A percentile compares a stretch with the other conserved stretches of the same genome.
These are phyloP conservation scores for Drosophila saltans DNA, from an alignment of 1,140 invertebrate species.

Conservation along the genomic window DNA sequence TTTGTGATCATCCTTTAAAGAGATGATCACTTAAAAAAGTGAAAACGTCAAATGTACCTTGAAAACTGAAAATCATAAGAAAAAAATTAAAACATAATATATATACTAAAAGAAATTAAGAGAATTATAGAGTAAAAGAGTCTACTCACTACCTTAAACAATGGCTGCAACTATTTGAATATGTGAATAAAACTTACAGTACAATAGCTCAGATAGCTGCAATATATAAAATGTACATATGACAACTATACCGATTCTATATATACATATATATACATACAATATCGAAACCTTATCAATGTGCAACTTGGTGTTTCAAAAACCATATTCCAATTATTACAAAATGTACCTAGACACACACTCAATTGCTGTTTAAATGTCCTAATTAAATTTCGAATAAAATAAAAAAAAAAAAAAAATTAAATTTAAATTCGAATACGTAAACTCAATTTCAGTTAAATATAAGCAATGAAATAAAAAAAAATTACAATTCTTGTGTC, in stretches of 20 bases:
- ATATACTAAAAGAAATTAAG: slow-evolving; percentile 21
- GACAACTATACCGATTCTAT: neutral
- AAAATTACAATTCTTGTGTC: slow-evolving; percentile 46
- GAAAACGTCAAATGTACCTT: slow-evolving; percentile 72
- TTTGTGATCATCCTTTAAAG: slow-evolving; percentile 27
- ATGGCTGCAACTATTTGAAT: slow-evolving; percentile 38
- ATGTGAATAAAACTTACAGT: slow-evolving; percentile 56
- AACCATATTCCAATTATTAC: slow-evolving; percentile 38
- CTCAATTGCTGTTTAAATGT: slow-evolving; percentile 11
- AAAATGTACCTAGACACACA: slow-evolving; percentile 53
- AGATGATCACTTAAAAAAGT: slow-evolving; percentile 31
- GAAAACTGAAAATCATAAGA: slow-evolving; percentile 37
- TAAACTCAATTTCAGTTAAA: slow-evolving; percentile 27
- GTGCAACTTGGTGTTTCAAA: slow-evolving; percentile 54
- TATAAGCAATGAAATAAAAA: slow-evolving; percentile 30
- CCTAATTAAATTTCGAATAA: slow-evolving; percentile 1
- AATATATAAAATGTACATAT: slow-evolving; percentile 27
- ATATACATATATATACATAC: slow-evolving; percentile 32
- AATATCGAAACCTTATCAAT: slow-evolving; percentile 21
- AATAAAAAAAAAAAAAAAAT: neutral
- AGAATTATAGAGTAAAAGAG: slow-evolving; percentile 6
- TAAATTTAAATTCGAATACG: slow-evolving; percentile 18
- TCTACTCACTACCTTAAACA: neutral
- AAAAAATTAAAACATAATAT: slow-evolving; percentile 22
- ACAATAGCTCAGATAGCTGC: slow-evolving; percentile 61